These are phyloP conservation scores for Nesometra sesokonis DNA, from an alignment of 35 echinoderm and acorn worm genomes.

Conservation along the genomic window DNA sequence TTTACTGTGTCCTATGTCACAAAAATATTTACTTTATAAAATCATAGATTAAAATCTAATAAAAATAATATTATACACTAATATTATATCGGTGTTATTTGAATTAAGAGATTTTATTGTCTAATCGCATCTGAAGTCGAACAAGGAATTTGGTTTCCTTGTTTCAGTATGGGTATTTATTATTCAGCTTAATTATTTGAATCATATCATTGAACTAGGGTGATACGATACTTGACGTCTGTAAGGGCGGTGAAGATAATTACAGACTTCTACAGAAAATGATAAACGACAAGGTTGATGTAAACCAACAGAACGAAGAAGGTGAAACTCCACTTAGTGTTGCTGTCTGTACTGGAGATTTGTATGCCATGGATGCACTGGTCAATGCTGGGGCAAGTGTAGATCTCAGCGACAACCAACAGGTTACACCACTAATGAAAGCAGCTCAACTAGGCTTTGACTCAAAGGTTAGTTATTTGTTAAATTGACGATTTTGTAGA, in stretches of 20 bases:
- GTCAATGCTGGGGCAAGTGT: neutral
- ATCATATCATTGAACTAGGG: neutral
- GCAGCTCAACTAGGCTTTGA: neutral
- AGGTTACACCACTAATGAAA: neutral
- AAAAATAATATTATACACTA: no score
- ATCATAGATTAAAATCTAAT: no score
- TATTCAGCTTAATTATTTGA: no score
- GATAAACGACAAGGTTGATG: neutral
- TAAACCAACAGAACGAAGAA: neutral
- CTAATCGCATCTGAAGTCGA: no score
- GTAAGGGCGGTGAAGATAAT: neutral
- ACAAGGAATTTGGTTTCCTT: no score
- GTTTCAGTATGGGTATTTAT: no score
- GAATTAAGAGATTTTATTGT: no score
- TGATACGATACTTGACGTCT: neutral
- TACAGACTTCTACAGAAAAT: neutral
- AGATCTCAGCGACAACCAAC: neutral
- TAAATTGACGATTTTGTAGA: neutral
- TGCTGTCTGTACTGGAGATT: neutral
- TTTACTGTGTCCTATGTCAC: no score
- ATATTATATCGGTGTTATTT: no score
- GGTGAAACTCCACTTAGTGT: neutral
- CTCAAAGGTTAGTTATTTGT: neutral
- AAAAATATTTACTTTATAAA: no score
- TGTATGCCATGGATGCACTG: neutral